A percentile compares a stretch with the other conserved stretches of the same genome.
phyloP scores from a whole-genome alignment of 2,888 invertebrate genomes.

The Drosophila acutilabella region DNA sequence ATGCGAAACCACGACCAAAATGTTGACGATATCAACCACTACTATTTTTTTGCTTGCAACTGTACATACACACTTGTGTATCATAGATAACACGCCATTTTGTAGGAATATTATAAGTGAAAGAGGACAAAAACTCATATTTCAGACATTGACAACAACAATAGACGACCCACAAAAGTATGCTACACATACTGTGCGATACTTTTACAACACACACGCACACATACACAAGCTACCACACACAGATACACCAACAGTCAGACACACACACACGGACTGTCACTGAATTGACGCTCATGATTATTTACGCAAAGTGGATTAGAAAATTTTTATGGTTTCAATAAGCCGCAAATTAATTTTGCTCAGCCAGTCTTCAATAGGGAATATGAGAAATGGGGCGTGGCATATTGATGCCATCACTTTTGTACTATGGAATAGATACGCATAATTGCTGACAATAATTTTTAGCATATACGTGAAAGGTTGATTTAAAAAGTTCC shows the following conservation, averaged over 20 bases:
- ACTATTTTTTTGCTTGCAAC: no score
- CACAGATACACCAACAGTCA: not conserved
- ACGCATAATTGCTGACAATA: not conserved
- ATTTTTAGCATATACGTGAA: not conserved
- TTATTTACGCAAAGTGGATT: slow-evolving; percentile 79
- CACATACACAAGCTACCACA: not conserved
- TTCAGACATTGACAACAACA: slow-evolving; percentile 23
- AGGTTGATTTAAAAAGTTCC: no score
- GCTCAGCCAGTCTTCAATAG: slow-evolving; percentile 41
- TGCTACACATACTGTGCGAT: slow-evolving; percentile 19
- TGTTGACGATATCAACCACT: no score
- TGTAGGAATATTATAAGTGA: no score
- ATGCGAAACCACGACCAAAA: no score
- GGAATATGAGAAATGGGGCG: slow-evolving; percentile 1
- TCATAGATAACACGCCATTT: not conserved
- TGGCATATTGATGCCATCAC: slow-evolving; percentile 6
- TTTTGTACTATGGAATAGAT: slow-evolving; percentile 5
- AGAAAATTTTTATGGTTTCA: slow-evolving; percentile 75
- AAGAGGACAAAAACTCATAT: slow-evolving; percentile 16
- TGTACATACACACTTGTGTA: not conserved
- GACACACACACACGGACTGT: slow-evolving; percentile 9
- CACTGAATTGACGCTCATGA: slow-evolving; percentile 75
- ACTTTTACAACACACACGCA: not conserved
- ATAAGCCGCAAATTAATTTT: slow-evolving; percentile 79
- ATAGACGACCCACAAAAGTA: slow-evolving; percentile 16